These are phyloP conservation scores for Apaloderma vittatum DNA, from an alignment of 2,113 vertebrate genomes.

Conservation along the genomic window DNA sequence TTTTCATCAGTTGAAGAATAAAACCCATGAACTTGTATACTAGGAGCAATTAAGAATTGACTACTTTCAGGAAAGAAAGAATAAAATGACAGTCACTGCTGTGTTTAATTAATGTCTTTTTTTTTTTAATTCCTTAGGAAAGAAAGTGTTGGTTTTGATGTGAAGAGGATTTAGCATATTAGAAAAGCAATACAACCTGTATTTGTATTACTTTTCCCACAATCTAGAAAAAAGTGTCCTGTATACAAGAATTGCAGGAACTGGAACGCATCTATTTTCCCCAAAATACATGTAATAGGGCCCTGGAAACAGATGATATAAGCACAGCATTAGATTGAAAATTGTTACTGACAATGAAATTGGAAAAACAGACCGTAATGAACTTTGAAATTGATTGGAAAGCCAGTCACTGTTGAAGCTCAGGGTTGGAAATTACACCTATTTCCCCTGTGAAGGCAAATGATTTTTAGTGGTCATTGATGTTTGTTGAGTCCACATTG, in stretches of 20 bases:
- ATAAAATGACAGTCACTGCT: not conserved
- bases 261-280: not conserved
- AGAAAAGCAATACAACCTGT: not conserved
- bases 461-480: not conserved
- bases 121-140: not conserved
- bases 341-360: not conserved
- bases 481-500: not conserved
- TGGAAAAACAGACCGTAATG: not conserved
- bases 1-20: not conserved
- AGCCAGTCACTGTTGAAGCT: not conserved
- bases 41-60: not conserved
- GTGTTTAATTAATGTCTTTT: not conserved
- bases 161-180: not conserved
- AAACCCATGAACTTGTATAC: not conserved
- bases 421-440: not conserved
- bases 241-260: not conserved
- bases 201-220: not conserved
- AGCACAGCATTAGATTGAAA: not conserved
- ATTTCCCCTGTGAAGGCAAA: not conserved
- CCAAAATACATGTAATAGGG: rapidly evolving
- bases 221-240: not conserved
- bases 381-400: not conserved
- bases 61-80: not conserved
- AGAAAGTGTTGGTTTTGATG: not conserved
- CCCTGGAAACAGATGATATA: not conserved